Evolutionary conservation across 2,888 invertebrate genomes (phyloP), one percentile per base, ranked within the genome.

Genomic region (Andrena bucephala): DNA sequence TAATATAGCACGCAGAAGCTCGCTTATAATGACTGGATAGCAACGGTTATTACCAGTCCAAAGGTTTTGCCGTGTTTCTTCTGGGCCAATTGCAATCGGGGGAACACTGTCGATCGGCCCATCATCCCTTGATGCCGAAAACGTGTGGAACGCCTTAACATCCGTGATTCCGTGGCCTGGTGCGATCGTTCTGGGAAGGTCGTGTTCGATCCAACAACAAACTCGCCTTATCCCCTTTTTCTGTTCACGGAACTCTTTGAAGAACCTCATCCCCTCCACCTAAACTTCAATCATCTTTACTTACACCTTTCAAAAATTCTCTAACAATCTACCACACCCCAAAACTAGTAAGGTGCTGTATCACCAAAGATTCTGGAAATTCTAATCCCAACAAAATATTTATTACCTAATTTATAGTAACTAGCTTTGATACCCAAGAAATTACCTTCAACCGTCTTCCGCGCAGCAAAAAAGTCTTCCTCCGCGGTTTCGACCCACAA

Each of bases 1-100:
- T 90, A 87, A 89, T 89, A 91, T 73, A 71, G 80, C 83, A 77
- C 77, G 79, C 84, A 60, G 85, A 86, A 89, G 80, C 83, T 77
- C 77, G 68, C 82, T 74, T 76, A 73, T 89, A 91, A 91, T 90
- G 84, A 90, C 77, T 77, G 87, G 86, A 85, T 86, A 85, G 87
- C 82, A 75, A 78, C 72, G 84, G 89, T 86, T 87, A 89, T 89
- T 90, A 90, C 82, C 72, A 83, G 78, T 84, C 84, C 71, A 78
- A 77, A 70, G 84, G 80, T 88, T 89, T 89, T 85, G 83, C 84
- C 74, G 63, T 48, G 85, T 88, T 89, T 84, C 85, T 84, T 87
- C 76, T 60, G 67, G 57, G 66, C 70, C 77, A 69, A 88, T 77
- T 76, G 77, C 73, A 36, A 50, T 76, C 33, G 72, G 69, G 62